Evolutionary conservation across 2,888 invertebrate genomes (phyloP), one percentile per base, ranked within the genome.

Genomic region (Epirrhoe tristata): DNA sequence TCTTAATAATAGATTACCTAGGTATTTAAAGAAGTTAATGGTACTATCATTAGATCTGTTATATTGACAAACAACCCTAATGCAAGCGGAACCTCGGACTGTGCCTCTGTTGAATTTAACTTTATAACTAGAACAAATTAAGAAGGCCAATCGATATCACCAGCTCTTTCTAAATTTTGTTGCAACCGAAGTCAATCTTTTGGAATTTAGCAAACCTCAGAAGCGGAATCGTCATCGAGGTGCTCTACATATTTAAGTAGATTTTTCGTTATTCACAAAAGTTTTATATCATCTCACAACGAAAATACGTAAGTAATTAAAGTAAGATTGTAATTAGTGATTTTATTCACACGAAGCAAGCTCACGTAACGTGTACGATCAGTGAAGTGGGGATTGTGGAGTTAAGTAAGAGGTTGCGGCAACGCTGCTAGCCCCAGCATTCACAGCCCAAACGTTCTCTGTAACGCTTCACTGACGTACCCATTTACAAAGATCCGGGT

Each of bases 321-420:
- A 50, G 53, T 56, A 51, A 60, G 51, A 64, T 62, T 34, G 63
- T 17, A 62, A 57, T 51, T 36, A 58, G 31, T 57, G 55, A 66
- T 67, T 66, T 63, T 61, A 63, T 64, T 70, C 63, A 50, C 64
- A 58, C 59, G 57, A 58, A 70, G 63, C 61, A 32, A 24, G 58
- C 60, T 68, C 68, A 68, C 68, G 68, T 68, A 65, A 68, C 68
- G 54, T 55, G 17, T 31, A 53, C 51, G 58, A 58, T 61, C 56
- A 39, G 56, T 61, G 54, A 64, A 64, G 68, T 57, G 68, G 84
- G 86, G 86, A 80, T 82, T 78, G 78, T 63, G 59, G 74, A 79
- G 88, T 93, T 93, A 89, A 90, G 92, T 93, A 93, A 93, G 91
- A 88, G 85, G 90, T 93, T 93, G 91, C 89, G 83, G 87, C 90